Evolutionary conservation across 1,140 invertebrate genomes (phyloP).

Genomic region (Nebria ingens): DNA sequence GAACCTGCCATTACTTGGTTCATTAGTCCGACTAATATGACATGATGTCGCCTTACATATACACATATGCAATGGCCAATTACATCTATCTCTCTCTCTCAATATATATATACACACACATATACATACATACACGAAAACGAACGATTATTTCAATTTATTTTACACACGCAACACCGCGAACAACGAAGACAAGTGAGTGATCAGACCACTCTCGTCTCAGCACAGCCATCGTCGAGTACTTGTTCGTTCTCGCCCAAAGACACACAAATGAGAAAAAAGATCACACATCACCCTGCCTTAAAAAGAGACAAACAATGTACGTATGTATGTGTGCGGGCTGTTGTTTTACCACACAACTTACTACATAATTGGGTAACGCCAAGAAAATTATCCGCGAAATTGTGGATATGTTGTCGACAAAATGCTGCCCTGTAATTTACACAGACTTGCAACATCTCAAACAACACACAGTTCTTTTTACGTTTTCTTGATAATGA

Average conservation of each 20-base stretch:
- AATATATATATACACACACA: too few relatives aligned
- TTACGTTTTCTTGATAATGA: too few relatives aligned
- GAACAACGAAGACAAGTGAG: neutral
- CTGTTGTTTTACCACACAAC: too few relatives aligned
- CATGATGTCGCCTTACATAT: conserved; percentile 21
- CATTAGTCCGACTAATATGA: conserved; percentile 28
- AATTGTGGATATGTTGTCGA: neutral
- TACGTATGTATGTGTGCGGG: neutral
- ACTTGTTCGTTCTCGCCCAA: neutral
- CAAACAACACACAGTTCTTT: too few relatives aligned
- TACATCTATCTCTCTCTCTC: too few relatives aligned
- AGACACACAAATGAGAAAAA: neutral
- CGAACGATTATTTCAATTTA: conserved; percentile 26
- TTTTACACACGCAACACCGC: conserved; percentile 22
- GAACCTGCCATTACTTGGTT: conserved; percentile 26
- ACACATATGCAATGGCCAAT: conserved; percentile 25
- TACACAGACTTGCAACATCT: neutral
- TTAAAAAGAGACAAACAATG: neutral
- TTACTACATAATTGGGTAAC: conserved; percentile 4
- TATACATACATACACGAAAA: too few relatives aligned
- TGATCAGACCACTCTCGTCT: neutral
- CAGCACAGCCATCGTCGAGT: neutral
- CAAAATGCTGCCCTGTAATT: neutral
- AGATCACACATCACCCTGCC: neutral
- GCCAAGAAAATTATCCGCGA: neutral